Evolutionary conservation across 2,113 vertebrate species (phyloP).

Genomic region (Rhodinocichla rosea): DNA sequence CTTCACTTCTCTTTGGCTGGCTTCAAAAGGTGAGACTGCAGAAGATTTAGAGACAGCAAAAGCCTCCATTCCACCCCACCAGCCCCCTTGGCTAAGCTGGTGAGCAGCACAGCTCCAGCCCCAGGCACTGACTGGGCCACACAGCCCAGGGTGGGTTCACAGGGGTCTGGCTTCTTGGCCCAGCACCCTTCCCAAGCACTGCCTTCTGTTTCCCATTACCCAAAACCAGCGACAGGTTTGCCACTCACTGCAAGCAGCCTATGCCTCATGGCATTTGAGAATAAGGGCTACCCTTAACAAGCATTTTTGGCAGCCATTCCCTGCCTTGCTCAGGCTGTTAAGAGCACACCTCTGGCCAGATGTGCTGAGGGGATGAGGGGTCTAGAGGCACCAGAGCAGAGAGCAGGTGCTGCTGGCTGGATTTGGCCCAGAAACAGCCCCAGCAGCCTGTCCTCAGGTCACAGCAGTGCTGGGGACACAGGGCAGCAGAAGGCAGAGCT

Average conservation of each 20-base stretch:
- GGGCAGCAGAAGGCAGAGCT: not conserved
- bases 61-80: accelerated
- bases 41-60: not conserved
- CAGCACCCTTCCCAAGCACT: not conserved
- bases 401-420: not conserved
- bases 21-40: not conserved
- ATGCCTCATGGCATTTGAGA: not conserved
- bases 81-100: not conserved
- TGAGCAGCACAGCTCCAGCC: not conserved
- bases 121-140: accelerated
- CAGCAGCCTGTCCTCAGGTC: accelerated
- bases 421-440: not conserved
- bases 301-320: not conserved
- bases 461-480: not conserved
- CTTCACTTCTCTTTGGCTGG: not conserved
- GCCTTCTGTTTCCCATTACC: not conserved
- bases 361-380: not conserved
- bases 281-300: not conserved
- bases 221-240: not conserved
- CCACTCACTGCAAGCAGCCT: not conserved
- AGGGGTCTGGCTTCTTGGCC: not conserved
- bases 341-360: not conserved
- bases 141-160: accelerated
- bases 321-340: not conserved
- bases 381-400: not conserved